Evolutionary conservation across 2,888 invertebrate genomes (phyloP).

Genomic region (Carpatolechia fugitivella): DNA sequence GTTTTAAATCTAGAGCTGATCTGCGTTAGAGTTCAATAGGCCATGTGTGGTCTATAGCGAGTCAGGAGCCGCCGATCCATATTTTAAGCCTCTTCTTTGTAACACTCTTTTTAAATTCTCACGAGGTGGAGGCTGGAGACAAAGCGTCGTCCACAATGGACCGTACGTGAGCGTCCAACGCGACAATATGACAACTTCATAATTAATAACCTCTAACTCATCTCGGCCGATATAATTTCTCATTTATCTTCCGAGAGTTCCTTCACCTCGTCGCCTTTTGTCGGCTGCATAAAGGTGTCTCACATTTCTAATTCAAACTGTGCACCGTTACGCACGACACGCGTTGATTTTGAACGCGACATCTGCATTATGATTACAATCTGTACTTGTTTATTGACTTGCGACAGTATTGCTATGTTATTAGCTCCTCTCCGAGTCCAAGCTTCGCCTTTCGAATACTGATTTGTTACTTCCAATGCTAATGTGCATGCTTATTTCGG

Average conservation of each 20-base stretch:
- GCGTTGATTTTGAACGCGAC: conserved; percentile 51
- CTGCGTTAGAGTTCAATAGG: conserved; percentile 31
- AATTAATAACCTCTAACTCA: conserved; percentile 77
- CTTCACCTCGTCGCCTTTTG: conserved; percentile 69
- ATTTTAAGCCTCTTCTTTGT: conserved; percentile 52
- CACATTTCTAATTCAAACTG: conserved; percentile 69
- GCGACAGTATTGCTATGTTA: conserved; percentile 28
- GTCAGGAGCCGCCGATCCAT: conserved; percentile 58
- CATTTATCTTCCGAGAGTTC: conserved; percentile 72
- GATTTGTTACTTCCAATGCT: conserved; percentile 23
- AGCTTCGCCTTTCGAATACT: conserved; percentile 12
- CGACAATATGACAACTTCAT: conserved; percentile 75
- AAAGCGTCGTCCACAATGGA: conserved; percentile 60
- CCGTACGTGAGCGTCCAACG: conserved; percentile 61
- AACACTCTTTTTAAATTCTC: conserved; percentile 62
- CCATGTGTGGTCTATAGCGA: conserved; percentile 62
- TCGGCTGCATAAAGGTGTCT: conserved; percentile 66
- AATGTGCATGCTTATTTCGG: conserved; percentile 21
- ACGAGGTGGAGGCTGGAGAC: conserved; percentile 68
- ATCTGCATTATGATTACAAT: conserved; percentile 33
- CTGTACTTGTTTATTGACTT: conserved; percentile 20
- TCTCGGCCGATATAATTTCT: conserved; percentile 75
- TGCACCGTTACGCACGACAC: conserved; percentile 75
- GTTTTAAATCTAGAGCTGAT: conserved; percentile 29
- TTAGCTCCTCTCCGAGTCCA: conserved; percentile 6